A percentile compares a stretch with the other conserved stretches of the same genome.
phyloP scores from a whole-genome alignment of 2,797 vertebrate species.

The Myiotriccus ornatus region DNA sequence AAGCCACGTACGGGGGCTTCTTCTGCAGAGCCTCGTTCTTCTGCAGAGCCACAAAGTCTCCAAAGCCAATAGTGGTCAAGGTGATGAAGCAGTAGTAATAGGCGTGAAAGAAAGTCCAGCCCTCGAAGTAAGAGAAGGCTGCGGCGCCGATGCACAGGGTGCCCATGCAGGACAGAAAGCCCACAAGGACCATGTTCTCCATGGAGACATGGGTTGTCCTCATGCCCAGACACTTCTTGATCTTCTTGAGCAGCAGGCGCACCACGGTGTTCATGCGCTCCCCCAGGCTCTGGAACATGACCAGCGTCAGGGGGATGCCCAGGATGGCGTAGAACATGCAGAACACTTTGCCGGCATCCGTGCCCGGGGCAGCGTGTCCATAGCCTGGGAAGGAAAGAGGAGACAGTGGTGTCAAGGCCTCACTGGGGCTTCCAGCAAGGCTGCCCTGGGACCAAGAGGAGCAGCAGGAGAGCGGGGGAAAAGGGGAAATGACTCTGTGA shows the following conservation, averaged over 20 bases:
- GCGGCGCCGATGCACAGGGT: slow-evolving; percentile 89
- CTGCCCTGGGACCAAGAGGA: not conserved
- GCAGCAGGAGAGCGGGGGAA: not conserved
- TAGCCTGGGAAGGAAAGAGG: slow-evolving; percentile 81
- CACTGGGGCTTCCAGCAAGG: not conserved
- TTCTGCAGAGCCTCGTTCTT: slow-evolving; percentile 94
- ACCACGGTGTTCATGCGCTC: slow-evolving; percentile 96
- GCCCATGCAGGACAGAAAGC: slow-evolving; percentile 91
- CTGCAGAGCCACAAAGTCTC: slow-evolving; percentile 96
- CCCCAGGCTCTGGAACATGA: slow-evolving; percentile 98
- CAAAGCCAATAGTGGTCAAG: slow-evolving; percentile 95
- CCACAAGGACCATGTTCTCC: slow-evolving; percentile 95
- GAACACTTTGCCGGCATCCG: slow-evolving; percentile 93
- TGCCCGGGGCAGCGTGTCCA: slow-evolving; percentile 92
- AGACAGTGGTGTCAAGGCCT: not conserved
- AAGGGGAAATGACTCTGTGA: not conserved
- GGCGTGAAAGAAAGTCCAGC: slow-evolving; percentile 97
- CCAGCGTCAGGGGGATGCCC: slow-evolving; percentile 93
- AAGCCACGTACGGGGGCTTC: slow-evolving; percentile 91
- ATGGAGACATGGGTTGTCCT: slow-evolving; percentile 87
- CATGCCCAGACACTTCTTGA: slow-evolving; percentile 88
- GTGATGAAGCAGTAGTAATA: slow-evolving; percentile 99
- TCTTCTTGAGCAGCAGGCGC: slow-evolving; percentile 85
- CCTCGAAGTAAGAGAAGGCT: slow-evolving; percentile 93
- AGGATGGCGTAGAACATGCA: slow-evolving; percentile 98